Conservation (phyloP, 2,888 invertebrate species). For the Mythimna loreyi region DNA sequence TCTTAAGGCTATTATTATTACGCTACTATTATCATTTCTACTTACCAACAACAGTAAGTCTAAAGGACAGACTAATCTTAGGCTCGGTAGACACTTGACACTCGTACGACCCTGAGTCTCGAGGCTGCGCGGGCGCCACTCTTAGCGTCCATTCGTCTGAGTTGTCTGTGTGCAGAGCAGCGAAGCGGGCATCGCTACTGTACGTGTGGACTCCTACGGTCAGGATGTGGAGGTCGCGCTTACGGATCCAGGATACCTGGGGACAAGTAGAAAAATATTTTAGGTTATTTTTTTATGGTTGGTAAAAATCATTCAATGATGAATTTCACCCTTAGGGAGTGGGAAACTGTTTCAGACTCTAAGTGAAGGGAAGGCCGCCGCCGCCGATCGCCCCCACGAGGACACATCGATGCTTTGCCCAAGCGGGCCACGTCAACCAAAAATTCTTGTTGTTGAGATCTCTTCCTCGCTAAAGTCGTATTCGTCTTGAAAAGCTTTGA, state of each 20-base stretch:
- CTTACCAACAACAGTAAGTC: conserved; percentile 94
- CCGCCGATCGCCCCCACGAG: too few relatives aligned
- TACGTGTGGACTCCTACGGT: conserved; percentile 93
- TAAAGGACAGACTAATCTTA: conserved; percentile 95
- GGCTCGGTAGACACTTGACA: conserved; percentile 98
- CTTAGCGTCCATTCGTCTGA: conserved; percentile 92
- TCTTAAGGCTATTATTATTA: too few relatives aligned
- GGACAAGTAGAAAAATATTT: conserved; percentile 57
- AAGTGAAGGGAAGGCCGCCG: too few relatives aligned
- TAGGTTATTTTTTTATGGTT: too few relatives aligned
- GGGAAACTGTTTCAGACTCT: too few relatives aligned
- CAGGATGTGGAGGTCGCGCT: conserved; percentile 94
- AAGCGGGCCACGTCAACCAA: too few relatives aligned
- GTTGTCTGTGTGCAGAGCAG: conserved; percentile 92
- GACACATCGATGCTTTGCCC: too few relatives aligned
- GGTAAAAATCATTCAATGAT: too few relatives aligned
- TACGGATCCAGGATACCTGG: conserved; percentile 97
- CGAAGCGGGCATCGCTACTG: conserved; percentile 93
- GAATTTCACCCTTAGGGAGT: too few relatives aligned
- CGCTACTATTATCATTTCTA: background rate
- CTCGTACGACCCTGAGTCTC: conserved; percentile 97
- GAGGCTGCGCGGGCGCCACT: conserved; percentile 92
- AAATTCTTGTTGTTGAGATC: too few relatives aligned
- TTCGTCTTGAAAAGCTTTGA: too few relatives aligned
- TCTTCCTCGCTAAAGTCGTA: too few relatives aligned